Evolutionary conservation across 1,140 invertebrate genomes (phyloP).

Genomic region (Heliconius melpomene): DNA sequence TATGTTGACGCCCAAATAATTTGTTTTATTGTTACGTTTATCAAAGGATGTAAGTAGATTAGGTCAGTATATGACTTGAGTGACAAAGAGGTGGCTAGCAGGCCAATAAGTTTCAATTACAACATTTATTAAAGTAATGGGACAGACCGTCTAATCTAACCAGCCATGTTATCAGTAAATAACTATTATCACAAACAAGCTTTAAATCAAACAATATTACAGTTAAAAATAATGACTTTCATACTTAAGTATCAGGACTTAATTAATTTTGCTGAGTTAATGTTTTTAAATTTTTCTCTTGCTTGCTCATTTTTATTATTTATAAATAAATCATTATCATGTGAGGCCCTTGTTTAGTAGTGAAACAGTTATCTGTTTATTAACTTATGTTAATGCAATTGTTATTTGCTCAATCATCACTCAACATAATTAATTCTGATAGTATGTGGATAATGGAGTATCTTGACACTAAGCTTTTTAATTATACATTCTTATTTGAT

Average conservation of each 20-base stretch:
- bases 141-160: constrained; percentile 14
- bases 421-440: too few relatives aligned
- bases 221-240: constrained; percentile 2
- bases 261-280: neutral
- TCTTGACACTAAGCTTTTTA: too few relatives aligned
- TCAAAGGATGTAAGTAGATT: constrained; percentile 47
- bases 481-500: too few relatives aligned
- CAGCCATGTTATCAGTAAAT: constrained; percentile 20
- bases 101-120: constrained; percentile 38
- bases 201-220: constrained; percentile 16
- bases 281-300: neutral
- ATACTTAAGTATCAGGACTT: neutral
- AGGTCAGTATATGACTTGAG: constrained; percentile 42
- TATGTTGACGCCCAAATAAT: constrained; percentile 21
- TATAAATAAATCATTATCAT: too few relatives aligned
- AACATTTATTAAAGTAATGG: constrained; percentile 21
- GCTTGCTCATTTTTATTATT: neutral
- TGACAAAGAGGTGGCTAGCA: constrained; percentile 41
- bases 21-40: constrained; percentile 33
- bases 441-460: too few relatives aligned
- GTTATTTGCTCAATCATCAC: too few relatives aligned
- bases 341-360: too few relatives aligned
- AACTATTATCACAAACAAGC: constrained; percentile 24
- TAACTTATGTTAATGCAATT: too few relatives aligned
- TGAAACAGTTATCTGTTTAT: too few relatives aligned